Evolutionary conservation across 2,113 vertebrate species (phyloP), one percentile per base, ranked within the genome.

Genomic region (Alligator mississippiensis): DNA sequence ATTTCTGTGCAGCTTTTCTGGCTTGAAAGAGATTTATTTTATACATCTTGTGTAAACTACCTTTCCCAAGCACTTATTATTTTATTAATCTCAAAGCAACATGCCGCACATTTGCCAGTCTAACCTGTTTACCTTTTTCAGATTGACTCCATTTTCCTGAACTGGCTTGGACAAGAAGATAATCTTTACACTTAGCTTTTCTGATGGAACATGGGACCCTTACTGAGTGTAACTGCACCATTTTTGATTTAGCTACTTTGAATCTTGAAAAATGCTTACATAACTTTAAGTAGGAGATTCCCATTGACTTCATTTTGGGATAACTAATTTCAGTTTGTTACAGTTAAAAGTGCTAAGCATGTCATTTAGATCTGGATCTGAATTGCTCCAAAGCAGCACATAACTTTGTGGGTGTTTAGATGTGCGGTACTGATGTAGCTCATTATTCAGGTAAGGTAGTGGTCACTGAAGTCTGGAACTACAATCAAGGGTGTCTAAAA

Each of bases 391-490:
- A 84, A 47, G 30, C 18, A 63, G 28, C 27, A 5, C 61, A 1
- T 61, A 28, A 14, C 19, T 25, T 47, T 1, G 4, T 1, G 5
- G 4, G 1, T 30, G 15, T 5, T n/a, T 54, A 15, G 19, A 4
- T 4, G 7, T 27, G 13, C 19, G 38, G 8, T 21, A 77, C n/a
- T n/a, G 11, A 5, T 55, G 91, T 84, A 80, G 22, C 7, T 85
- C 60, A 76, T 11, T 80, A 74, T 47, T 59, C 57, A 9, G 21
- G 19, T 47, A 5, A 34, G 68, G 34, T 2, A 72, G 21, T 12
- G 34, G 11, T 38, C 68, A 72, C 68, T 72, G 68, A 72, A 72
- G 12, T 47, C 21, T 72, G 68, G 9, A 70, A 17, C 17, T 21
- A 47, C 47, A 47, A 47, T 47, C 47, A 8, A 47, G 8, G 47